A percentile compares a stretch with the other conserved stretches of the same genome.
Evolutionary conservation across 1,140 invertebrate genomes (phyloP).

Genomic region (Drosophila trapezifrons): DNA sequence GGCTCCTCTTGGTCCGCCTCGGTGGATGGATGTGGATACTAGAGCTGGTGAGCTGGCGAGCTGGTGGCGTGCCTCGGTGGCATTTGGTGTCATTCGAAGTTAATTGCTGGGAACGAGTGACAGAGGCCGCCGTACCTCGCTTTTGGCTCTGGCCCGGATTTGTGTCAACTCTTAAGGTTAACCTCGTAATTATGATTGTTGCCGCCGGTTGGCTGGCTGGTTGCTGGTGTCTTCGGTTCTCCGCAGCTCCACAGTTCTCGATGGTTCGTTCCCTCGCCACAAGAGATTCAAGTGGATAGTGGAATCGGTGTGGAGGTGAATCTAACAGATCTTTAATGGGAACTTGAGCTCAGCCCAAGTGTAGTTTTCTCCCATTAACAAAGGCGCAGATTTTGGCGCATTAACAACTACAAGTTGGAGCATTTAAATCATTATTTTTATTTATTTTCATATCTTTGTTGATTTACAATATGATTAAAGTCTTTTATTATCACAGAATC

Average conservation of each 20-base stretch:
- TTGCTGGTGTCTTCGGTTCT: constrained; percentile 49
- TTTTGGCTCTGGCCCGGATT: constrained; percentile 62
- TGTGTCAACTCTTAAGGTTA: constrained; percentile 82
- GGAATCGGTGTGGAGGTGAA: constrained; percentile 11
- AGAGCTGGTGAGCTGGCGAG: constrained; percentile 21
- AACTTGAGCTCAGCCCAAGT: constrained; percentile 1
- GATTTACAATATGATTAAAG: not conserved
- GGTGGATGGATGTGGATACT: constrained; percentile 30
- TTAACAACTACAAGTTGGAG: not conserved
- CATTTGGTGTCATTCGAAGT: constrained; percentile 82
- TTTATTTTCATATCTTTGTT: not conserved
- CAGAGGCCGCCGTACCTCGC: constrained; percentile 49
- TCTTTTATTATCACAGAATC: not conserved
- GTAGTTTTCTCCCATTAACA: constrained; percentile 13
- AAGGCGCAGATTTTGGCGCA: not conserved
- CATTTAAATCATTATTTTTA: not conserved
- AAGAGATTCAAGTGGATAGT: constrained; percentile 13
- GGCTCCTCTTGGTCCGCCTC: constrained; percentile 23
- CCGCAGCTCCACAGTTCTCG: constrained; percentile 41
- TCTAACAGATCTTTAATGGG: constrained; percentile 16
- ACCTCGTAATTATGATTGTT: constrained; percentile 79
- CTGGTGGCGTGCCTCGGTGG: constrained; percentile 75
- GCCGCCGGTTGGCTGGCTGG: constrained; percentile 12
- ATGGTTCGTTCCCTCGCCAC: constrained; percentile 3
- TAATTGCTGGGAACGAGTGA: constrained; percentile 79